Conservation (phyloP, 1,140 invertebrate species). For the Steinernema khuongi region DNA sequence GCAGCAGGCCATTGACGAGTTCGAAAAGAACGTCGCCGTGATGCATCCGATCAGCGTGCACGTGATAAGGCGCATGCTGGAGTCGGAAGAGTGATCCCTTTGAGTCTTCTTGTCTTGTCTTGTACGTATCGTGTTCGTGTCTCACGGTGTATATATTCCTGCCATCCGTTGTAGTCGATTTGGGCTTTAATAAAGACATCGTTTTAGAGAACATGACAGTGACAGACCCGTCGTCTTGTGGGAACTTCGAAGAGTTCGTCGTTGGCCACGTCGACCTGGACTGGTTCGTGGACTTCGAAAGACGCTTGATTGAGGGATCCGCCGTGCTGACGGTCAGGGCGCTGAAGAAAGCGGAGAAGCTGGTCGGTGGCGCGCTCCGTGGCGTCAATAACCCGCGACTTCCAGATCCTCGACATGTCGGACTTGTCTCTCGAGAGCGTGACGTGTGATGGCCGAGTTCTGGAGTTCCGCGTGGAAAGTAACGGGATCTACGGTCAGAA, state of each 20-base stretch:
- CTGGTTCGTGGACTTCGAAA: constrained; percentile 66
- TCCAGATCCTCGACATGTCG: background rate
- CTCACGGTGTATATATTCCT: too few relatives aligned
- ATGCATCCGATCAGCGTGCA: constrained; percentile 28
- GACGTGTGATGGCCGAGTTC: constrained; percentile 5
- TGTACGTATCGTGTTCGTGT: too few relatives aligned
- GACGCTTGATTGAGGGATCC: constrained; percentile 60
- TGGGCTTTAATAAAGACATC: background rate
- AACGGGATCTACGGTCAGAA: background rate
- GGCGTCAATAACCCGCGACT: background rate
- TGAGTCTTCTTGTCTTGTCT: background rate
- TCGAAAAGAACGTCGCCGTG: constrained; percentile 4
- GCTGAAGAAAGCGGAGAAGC: background rate
- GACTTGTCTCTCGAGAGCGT: background rate
- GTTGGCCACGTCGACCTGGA: constrained; percentile 66
- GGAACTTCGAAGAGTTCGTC: constrained; percentile 64
- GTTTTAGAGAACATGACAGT: background rate
- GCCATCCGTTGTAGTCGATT: too few relatives aligned
- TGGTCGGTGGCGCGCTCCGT: background rate
- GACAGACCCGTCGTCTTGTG: background rate
- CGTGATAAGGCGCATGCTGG: background rate
- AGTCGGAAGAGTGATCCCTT: background rate
- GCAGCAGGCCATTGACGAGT: constrained; percentile 2
- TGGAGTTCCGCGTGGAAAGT: constrained; percentile 31
- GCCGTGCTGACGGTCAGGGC: constrained; percentile 57